Conservation (phyloP, 2,888 invertebrate genomes). For the Endotricha flammealis region DNA sequence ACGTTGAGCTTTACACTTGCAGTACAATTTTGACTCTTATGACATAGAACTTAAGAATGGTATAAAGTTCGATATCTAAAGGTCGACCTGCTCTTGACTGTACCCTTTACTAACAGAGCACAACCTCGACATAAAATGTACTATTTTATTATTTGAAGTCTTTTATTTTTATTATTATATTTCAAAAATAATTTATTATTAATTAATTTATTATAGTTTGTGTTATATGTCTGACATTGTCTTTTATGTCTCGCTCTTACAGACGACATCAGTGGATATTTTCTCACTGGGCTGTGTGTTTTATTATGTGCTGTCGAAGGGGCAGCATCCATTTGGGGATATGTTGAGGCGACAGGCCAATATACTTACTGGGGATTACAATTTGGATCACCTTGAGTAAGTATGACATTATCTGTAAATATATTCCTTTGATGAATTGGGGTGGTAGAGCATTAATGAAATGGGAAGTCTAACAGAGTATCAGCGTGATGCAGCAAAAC, state of each 20-base stretch:
- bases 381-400: slow-evolving; percentile 71
- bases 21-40: too few species aligned
- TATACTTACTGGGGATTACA: slow-evolving; percentile 84
- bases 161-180: too few species aligned
- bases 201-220: slow-evolving; percentile 2
- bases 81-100: too few species aligned
- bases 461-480: neutral
- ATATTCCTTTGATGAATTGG: neutral
- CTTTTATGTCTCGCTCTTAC: slow-evolving; percentile 23
- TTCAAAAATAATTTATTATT: too few species aligned
- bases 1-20: too few species aligned
- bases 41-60: too few species aligned
- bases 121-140: too few species aligned
- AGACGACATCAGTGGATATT: slow-evolving; percentile 96
- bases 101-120: too few species aligned
- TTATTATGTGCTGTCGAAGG: slow-evolving; percentile 94
- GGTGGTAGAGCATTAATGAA: neutral
- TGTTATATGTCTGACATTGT: slow-evolving; percentile 1
- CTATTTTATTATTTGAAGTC: too few species aligned
- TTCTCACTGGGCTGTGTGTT: slow-evolving; percentile 98
- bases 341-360: slow-evolving; percentile 92
- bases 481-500: too few species aligned
- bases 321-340: slow-evolving; percentile 96
- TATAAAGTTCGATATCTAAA: too few species aligned
- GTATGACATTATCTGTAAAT: slow-evolving; percentile 23